Evolutionary conservation across 2,888 invertebrate genomes (phyloP).

Genomic region (Chaitophorus viminalis): DNA sequence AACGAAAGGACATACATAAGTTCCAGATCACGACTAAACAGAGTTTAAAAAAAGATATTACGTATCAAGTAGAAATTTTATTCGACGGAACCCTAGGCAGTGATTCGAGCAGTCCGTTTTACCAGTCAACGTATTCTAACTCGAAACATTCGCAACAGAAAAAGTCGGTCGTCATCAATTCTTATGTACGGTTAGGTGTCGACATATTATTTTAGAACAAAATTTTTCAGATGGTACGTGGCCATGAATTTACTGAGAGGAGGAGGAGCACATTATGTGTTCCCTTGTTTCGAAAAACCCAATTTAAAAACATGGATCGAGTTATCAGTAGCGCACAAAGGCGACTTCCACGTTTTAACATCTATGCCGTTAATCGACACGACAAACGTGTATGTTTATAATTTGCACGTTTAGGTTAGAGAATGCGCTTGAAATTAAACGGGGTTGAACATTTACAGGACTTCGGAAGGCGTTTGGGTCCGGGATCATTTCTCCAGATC

Average conservation of each 20-base stretch:
- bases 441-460: constrained; percentile 62
- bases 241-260: constrained; percentile 64
- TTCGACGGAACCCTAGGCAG: constrained; percentile 76
- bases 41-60: constrained; percentile 66
- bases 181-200: background rate
- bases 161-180: constrained; percentile 63
- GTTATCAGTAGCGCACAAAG: constrained; percentile 70
- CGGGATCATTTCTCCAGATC: constrained; percentile 78
- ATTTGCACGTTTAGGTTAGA: constrained; percentile 27
- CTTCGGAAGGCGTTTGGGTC: constrained; percentile 69
- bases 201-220: background rate
- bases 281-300: constrained; percentile 86
- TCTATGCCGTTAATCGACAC: constrained; percentile 65
- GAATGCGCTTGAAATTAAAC: background rate
- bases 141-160: constrained; percentile 67
- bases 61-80: constrained; percentile 74
- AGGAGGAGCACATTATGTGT: constrained; percentile 76
- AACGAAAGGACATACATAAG: constrained; percentile 63
- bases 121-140: constrained; percentile 73
- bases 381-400: constrained; percentile 65
- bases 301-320: constrained; percentile 79
- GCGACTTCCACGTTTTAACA: constrained; percentile 64
- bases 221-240: constrained; percentile 63
- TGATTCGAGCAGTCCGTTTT: constrained; percentile 76
- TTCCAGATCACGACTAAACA: constrained; percentile 62